Evolutionary conservation across 2,888 invertebrate species (phyloP), one percentile per base, ranked within the genome.

Genomic region (Scaptomyza polygonia): DNA sequence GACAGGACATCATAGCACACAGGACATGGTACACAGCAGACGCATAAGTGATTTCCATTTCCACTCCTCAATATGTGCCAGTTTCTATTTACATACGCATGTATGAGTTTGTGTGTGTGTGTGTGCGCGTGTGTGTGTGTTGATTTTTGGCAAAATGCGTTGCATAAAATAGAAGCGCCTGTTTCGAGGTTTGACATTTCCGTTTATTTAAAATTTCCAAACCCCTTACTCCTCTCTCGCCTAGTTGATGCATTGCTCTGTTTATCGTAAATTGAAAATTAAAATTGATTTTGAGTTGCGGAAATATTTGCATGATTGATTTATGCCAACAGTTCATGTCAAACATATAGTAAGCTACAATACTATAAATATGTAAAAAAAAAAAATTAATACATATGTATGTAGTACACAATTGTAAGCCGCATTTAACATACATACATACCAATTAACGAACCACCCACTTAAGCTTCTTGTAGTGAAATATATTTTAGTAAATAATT

Each of bases 21-120:
- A 32, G 47, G 47, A 12, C 30, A 30, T 5, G 16, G 30, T 3
- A 54, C 62, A 36, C 48, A 65, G 73, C 12, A 42, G 80, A 80
- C 86, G 83, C 76, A 86, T 80, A 83, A 70, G 83, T 68, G 67
- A 80, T 80, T 71, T 66, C 16, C 54, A 66, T 55, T 54, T 57
- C n/a, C 51, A 43, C 40, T 27, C 21, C n/a, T 29, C 51, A 54
- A 14, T 48, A 27, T 56, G 40, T 45, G 25, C 39, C 39, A 39
- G 7, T 6, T 2, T 44, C 16, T 45, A 18, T 34, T 12, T 30
- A 25, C 25, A 5, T 30, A 25, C 25, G 25, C 5, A 21, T 21
- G 3, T 21, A 21, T 3, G 3, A 21, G 1, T 3, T 21, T 5
- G 2, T 3, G 40, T 44, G 5, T n/a, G 5, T 29, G 7, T 30